Base-by-base conservation (phyloP, 2,888 invertebrate genomes). In the Lamproptera curius region DNA sequence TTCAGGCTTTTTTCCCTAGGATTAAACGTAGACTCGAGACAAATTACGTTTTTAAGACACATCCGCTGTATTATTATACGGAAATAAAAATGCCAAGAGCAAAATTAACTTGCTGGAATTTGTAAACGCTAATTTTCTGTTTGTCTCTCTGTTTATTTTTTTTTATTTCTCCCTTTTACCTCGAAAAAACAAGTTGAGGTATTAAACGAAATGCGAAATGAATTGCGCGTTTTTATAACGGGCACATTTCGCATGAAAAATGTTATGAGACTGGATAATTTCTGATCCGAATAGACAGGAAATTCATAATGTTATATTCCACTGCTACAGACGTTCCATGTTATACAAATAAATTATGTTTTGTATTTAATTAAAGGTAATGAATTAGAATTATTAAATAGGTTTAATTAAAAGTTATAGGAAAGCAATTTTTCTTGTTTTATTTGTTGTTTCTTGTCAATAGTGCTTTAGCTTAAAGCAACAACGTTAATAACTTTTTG, bases 231-330 rank as follows among this genome's bases (percentile, higher is more conserved):
- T 43, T 42, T 48, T 34, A 48, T 48, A 43, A 48, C 48, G 35
- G 39, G 38, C 39, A 34, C 35, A 43, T 43, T 48, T 48, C 34
- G 42, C 43, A 48, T 42, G 28, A 28, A 48, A 42, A 47, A 65
- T 65, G 65, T 68, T 71, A 74, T 39, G 63, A 60, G 61, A 59
- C 62, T 61, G 67, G 68, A 71, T 75, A 64, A 72, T 78, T 76
- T 70, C 58, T 55, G 61, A 66, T 61, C 64, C 62, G 63, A 58
- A 65, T 64, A 58, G 59, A 65, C 65, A 67, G 66, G 64, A 72
- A 65, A 74, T 64, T 59, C 63, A 58, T 60, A 67, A 72, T 67
- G 63, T 67, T 70, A 70, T 63, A 66, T 60, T 33, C 47, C 17
- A 37, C 26, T 26, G 16, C 20, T 20, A 15, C 10, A 42, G 42